Conservation (phyloP, 2,113 vertebrate genomes). For the Phocoena phocoena region DNA sequence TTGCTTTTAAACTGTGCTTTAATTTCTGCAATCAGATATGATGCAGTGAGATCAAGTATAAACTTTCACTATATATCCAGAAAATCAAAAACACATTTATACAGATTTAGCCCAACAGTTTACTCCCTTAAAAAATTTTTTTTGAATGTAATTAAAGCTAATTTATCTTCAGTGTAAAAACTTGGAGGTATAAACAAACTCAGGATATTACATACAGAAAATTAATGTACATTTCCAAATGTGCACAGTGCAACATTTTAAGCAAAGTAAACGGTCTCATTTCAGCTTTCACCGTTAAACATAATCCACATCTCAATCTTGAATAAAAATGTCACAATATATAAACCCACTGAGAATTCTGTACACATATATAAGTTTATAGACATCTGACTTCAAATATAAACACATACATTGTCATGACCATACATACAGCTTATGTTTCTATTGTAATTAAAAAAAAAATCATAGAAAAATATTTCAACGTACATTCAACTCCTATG, state of each 20-base stretch:
- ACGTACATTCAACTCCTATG: slow-evolving; percentile 69
- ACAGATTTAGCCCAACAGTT: slow-evolving; percentile 73
- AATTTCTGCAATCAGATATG: slow-evolving; percentile 64
- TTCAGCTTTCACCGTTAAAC: slow-evolving; percentile 69
- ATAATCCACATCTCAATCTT: slow-evolving; percentile 65
- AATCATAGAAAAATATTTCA: slow-evolving; percentile 79
- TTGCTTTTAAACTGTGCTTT: slow-evolving; percentile 61
- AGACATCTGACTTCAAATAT: slow-evolving; percentile 84
- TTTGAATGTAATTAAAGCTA: slow-evolving; percentile 76
- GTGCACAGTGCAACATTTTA: slow-evolving; percentile 77
- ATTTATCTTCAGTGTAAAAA: slow-evolving; percentile 86
- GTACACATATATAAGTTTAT: slow-evolving; percentile 82
- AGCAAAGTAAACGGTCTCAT: slow-evolving; percentile 65
- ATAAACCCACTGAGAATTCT: slow-evolving; percentile 80
- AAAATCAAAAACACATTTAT: slow-evolving; percentile 77
- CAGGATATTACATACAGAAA: slow-evolving; percentile 69
- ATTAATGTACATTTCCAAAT: slow-evolving; percentile 75
- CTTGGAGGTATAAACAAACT: slow-evolving; percentile 83
- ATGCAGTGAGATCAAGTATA: slow-evolving; percentile 64
- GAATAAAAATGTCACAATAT: slow-evolving; percentile 79
- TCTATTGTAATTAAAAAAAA: slow-evolving; percentile 48
- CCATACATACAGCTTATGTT: slow-evolving; percentile 74
- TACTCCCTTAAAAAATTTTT: slow-evolving; percentile 32
- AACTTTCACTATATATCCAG: slow-evolving; percentile 52
- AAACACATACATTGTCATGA: slow-evolving; percentile 80